Percentiles rank a stretch among this genome's conserved stretches.
Evolutionary conservation across 2,113 vertebrate genomes (phyloP).

Genomic region (Oreocharis arfaki): DNA sequence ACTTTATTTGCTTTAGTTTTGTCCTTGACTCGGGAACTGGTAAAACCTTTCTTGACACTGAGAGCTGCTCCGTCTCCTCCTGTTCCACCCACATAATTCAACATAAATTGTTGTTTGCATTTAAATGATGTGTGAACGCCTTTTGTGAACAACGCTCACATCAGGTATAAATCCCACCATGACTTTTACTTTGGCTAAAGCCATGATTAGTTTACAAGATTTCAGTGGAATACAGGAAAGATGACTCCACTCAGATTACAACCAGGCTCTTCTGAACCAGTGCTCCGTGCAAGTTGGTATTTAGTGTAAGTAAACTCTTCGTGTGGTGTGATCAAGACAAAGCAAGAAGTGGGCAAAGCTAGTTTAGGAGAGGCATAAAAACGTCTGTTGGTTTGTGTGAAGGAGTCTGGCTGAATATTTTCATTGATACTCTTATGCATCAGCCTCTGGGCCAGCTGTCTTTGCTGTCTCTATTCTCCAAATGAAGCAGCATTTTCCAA

Average conservation of each 20-base stretch:
- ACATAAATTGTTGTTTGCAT: background rate
- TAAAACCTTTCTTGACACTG: background rate
- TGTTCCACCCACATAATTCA: background rate
- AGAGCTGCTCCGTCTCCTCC: background rate
- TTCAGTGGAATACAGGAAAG: background rate
- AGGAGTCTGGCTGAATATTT: background rate
- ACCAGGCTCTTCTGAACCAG: background rate
- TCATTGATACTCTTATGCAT: background rate
- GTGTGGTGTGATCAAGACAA: background rate
- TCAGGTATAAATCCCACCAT: background rate
- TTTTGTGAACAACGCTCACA: background rate
- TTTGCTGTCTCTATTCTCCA: background rate
- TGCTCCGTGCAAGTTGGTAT: background rate
- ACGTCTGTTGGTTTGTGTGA: background rate
- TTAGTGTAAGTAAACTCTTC: background rate
- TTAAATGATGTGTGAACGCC: background rate
- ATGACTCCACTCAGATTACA: background rate
- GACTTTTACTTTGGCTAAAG: background rate
- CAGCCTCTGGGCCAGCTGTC: background rate
- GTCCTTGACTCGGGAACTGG: background rate
- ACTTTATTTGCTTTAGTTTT: background rate
- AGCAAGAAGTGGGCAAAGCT: background rate
- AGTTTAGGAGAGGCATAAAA: background rate
- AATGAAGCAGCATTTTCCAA: background rate
- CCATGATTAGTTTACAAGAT: background rate